phyloP scores from a whole-genome alignment of 2,113 vertebrate species.

The Pelusios castaneus region DNA sequence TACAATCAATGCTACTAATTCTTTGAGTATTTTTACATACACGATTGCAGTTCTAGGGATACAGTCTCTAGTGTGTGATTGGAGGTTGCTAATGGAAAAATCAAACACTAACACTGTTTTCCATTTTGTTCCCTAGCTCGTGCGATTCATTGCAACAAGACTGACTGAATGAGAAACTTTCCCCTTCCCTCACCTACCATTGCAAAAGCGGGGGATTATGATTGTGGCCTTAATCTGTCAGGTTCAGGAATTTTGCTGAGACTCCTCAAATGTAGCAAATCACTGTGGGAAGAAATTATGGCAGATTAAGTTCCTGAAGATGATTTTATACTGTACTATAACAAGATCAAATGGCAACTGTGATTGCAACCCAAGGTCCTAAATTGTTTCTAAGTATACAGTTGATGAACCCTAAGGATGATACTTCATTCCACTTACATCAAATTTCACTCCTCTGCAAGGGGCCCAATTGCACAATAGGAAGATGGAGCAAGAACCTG shows the following conservation, averaged over 20 bases:
- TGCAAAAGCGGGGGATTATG: not conserved
- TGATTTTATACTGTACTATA: not conserved
- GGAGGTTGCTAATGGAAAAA: conserved; percentile 35
- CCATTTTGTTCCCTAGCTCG: not conserved
- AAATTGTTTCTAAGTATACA: not conserved
- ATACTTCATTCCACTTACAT: not conserved
- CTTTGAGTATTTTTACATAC: conserved; percentile 36
- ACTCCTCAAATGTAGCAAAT: not conserved
- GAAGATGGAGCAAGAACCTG: not conserved
- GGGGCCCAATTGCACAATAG: not conserved
- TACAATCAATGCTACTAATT: conserved; percentile 31
- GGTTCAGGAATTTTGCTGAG: not conserved
- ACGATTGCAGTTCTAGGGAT: not conserved
- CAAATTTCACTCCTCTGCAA: not conserved
- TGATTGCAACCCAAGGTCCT: not conserved
- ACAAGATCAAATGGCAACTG: not conserved
- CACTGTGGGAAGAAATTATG: not conserved
- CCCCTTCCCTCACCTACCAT: not conserved
- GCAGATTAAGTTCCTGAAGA: not conserved
- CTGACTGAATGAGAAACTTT: not conserved
- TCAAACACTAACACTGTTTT: conserved; percentile 7
- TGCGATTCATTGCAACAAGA: not conserved
- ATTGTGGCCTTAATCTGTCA: not conserved
- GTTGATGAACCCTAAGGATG: not conserved
- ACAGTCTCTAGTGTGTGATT: not conserved